A percentile compares a stretch with the other conserved stretches of the same genome.
These are phyloP conservation scores for Myrmophylax atrothorax DNA, from an alignment of 2,113 vertebrate genomes.

Conservation along the genomic window DNA sequence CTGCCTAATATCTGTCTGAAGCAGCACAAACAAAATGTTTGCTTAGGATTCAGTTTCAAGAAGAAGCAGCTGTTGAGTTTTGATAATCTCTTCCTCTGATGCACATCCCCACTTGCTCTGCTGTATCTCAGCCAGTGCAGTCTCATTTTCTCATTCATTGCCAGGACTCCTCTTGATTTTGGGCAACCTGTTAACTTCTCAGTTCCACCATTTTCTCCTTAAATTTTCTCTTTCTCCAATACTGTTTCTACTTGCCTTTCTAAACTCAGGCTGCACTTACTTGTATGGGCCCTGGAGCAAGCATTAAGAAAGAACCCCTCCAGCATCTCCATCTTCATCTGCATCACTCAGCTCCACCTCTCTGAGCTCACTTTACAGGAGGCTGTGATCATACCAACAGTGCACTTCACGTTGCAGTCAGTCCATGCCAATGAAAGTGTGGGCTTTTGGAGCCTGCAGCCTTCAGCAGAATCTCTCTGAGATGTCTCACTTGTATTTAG, in stretches of 20 bases:
- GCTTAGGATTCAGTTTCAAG: constrained; percentile 1
- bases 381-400: background rate
- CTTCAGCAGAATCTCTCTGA: background rate
- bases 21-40: constrained; percentile 17
- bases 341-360: background rate
- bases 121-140: background rate
- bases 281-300: background rate
- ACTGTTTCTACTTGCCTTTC: background rate
- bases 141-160: background rate
- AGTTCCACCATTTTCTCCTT: background rate
- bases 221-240: background rate
- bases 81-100: background rate
- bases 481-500: background rate
- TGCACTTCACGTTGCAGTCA: background rate
- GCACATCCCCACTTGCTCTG: background rate
- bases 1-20: background rate
- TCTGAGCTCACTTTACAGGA: background rate
- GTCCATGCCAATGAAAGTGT: background rate
- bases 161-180: background rate
- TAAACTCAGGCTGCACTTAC: background rate
- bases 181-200: background rate
- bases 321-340: background rate
- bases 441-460: background rate
- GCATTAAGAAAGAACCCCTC: background rate
- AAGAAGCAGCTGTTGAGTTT: constrained; percentile 10